phyloP scores from a whole-genome alignment of 2,113 vertebrate genomes.

The Meriones unguiculatus region DNA sequence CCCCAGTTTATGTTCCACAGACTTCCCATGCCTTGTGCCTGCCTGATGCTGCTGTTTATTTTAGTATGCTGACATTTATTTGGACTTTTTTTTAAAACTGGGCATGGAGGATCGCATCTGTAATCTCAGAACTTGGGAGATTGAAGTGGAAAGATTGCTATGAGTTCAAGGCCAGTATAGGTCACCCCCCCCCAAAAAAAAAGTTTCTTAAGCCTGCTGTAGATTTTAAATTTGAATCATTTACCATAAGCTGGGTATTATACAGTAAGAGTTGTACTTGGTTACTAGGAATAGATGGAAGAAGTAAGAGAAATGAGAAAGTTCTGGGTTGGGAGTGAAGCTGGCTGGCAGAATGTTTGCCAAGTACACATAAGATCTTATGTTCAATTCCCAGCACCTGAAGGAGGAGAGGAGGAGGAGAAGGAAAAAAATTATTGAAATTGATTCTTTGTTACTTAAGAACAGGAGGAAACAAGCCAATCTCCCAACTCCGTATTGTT shows the following conservation, averaged over 20 bases:
- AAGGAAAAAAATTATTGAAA: too few species aligned
- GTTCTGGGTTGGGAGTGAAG: not conserved
- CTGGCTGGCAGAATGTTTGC: not conserved
- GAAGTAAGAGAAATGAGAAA: not conserved
- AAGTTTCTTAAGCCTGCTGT: not conserved
- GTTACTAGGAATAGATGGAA: not conserved
- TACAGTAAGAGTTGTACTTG: not conserved
- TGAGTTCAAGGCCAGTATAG: not conserved
- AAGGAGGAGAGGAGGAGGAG: not conserved
- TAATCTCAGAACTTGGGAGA: not conserved
- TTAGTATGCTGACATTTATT: not conserved
- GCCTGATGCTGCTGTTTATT: not conserved
- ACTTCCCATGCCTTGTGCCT: not conserved
- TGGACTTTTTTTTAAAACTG: not conserved
- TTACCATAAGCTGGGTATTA: not conserved
- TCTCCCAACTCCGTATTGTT: not conserved
- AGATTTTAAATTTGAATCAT: not conserved
- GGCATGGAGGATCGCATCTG: not conserved
- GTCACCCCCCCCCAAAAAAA: not conserved
- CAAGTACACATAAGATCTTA: not conserved
- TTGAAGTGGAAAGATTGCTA: not conserved
- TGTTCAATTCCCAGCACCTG: not conserved
- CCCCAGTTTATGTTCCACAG: not conserved
- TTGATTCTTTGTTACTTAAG: not conserved
- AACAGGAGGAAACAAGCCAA: not conserved